Evolutionary conservation across 64 coral and sea anemone species (phyloP), one percentile per base, ranked within the genome.

Genomic region (Orbicella faveolata): DNA sequence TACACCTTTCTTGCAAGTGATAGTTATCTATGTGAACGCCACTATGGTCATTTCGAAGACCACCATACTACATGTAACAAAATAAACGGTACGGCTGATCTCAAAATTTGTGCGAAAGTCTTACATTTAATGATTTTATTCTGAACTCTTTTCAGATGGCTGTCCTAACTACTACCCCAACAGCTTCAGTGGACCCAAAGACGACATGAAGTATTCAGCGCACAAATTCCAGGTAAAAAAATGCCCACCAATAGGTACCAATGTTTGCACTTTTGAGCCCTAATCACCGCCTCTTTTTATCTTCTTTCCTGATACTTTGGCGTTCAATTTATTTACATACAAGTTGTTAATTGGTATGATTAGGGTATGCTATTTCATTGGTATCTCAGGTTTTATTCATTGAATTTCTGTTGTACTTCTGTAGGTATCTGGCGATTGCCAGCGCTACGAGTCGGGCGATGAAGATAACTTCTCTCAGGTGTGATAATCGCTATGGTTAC

Each of bases 391-490:
- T 41, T 67, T 11, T 82, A 15, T 2, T 9, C 1, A 44, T 9
- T 17, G 23, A 39, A 41, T 9, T 61, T 18, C 55, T 18, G 34
- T 63, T 51, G 14, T 21, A 62, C 20, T 79, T 33, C 66, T 54
- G 34, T 33, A 89, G 87, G 48, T 69, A 26, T 69, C 74, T 90
- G 95, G 95, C 16, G 95, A 96, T 74, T 84, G 84, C 41, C 83
- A 83, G 77, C 89, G 95, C 30, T 90, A 88, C 74, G 93, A 96
- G 91, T 86, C 88, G 63, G 91, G 88, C 25, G 95, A 96, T 69
- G 95, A 96, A 44, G 95, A 96, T 61, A 96, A 96, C 53, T 96
- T 77, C 75, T 87, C 91, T 59, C 95, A 96, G 91, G 95, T 96
- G 19, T 26, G 23, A 65, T 20, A 10, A 68, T 20, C 55, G 1